Conservation (phyloP, 2,113 vertebrate species). For the Siniperca chuatsi region DNA sequence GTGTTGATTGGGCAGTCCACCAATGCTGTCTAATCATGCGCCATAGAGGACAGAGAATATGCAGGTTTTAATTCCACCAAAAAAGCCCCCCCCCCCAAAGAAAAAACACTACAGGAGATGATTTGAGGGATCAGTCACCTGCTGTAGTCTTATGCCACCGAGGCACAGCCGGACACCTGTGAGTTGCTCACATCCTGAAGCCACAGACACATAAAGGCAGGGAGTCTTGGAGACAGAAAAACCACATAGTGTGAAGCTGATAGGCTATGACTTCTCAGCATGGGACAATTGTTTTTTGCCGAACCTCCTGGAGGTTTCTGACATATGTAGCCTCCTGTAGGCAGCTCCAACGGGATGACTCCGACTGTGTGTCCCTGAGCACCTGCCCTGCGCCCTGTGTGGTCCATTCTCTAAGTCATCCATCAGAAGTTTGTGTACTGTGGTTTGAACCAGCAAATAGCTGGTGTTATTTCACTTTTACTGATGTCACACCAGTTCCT, state of each 20-base stretch:
- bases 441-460: neutral
- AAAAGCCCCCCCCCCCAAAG: no score
- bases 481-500: slow-evolving; percentile 20
- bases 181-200: neutral
- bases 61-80: slow-evolving; percentile 10
- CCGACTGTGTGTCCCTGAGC: neutral
- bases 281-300: neutral
- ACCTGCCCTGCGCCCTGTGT: neutral
- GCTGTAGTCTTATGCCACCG: neutral
- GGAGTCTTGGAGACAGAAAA: slow-evolving; percentile 14
- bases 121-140: slow-evolving; percentile 9
- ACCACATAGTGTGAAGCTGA: slow-evolving; percentile 33
- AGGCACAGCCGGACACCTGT: slow-evolving; percentile 30
- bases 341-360: slow-evolving; percentile 15
- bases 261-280: slow-evolving; percentile 14
- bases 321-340: slow-evolving; percentile 2
- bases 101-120: neutral
- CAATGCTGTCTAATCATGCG: slow-evolving; percentile 15
- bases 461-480: slow-evolving; percentile 9
- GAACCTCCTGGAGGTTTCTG: slow-evolving; percentile 10
- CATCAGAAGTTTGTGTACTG: slow-evolving; percentile 2
- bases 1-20: slow-evolving; percentile 12
- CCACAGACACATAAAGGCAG: neutral
- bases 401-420: neutral
- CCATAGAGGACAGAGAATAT: neutral